A percentile compares a stretch with the other conserved stretches of the same genome.
phyloP scores from a whole-genome alignment of 2,113 vertebrate species.

The Ageneiosus marmoratus region DNA sequence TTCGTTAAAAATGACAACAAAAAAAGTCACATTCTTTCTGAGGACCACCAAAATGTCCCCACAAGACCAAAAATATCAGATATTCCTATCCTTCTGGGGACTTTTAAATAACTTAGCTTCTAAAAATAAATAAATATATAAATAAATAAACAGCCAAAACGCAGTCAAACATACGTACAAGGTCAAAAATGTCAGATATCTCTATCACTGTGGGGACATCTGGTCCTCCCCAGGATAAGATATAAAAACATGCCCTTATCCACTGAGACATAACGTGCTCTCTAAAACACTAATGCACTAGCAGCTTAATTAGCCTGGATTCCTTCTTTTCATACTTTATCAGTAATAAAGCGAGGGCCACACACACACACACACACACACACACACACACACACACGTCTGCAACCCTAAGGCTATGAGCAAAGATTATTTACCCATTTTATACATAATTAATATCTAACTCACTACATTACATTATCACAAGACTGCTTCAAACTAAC shows the following conservation, averaged over 20 bases:
- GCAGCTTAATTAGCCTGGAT: not conserved
- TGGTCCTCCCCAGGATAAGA: not conserved
- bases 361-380: not conserved
- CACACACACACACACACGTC: not conserved
- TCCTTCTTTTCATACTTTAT: not conserved
- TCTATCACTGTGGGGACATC: not conserved
- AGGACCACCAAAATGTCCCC: too few relatives aligned
- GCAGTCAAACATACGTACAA: not conserved
- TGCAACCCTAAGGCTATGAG: not conserved
- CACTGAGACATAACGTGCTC: not conserved
- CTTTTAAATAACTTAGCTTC: not conserved
- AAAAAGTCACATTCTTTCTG: too few relatives aligned
- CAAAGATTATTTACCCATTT: slow-evolving; percentile 20
- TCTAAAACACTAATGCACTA: not conserved
- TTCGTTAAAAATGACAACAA: too few relatives aligned
- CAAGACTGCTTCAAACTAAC: not conserved
- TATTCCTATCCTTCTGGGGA: too few relatives aligned
- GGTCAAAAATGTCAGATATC: not conserved
- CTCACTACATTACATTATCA: not conserved
- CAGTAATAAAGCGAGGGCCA: not conserved
- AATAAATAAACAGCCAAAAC: not conserved
- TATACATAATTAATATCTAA: slow-evolving; percentile 23
- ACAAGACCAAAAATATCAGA: too few relatives aligned
- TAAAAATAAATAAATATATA: not conserved
- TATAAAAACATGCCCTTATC: not conserved